phyloP scores from a whole-genome alignment of 2,888 invertebrate genomes.

The Cordylochernes scorpioides region DNA sequence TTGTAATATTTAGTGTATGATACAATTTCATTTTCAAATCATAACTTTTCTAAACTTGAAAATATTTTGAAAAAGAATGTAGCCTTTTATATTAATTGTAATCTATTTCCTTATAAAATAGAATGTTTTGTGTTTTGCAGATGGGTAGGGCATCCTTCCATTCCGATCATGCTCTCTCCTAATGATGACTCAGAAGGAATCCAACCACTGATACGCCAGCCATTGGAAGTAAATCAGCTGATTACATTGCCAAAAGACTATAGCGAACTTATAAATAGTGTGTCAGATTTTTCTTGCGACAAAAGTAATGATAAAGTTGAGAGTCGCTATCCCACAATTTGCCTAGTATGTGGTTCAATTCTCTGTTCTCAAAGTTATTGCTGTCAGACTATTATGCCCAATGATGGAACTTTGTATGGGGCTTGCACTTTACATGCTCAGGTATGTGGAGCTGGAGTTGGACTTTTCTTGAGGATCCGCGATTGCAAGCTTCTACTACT shows the following conservation, averaged over 20 bases:
- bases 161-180: too few relatives aligned
- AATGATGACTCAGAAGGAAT: too few relatives aligned
- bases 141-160: too few relatives aligned
- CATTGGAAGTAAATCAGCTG: slow-evolving; percentile 21
- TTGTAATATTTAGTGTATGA: too few relatives aligned
- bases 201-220: too few relatives aligned
- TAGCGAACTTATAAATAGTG: slow-evolving; percentile 80
- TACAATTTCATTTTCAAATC: too few relatives aligned
- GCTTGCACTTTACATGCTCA: slow-evolving; percentile 80
- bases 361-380: slow-evolving; percentile 84
- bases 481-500: slow-evolving; percentile 82
- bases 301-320: slow-evolving; percentile 54
- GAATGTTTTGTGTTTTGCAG: too few relatives aligned
- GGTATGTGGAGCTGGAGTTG: slow-evolving; percentile 67
- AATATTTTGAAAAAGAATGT: too few relatives aligned
- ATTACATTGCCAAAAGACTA: slow-evolving; percentile 68
- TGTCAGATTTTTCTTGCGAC: slow-evolving; percentile 74
- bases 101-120: too few relatives aligned
- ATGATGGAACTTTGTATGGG: slow-evolving; percentile 49
- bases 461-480: slow-evolving; percentile 71
- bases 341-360: slow-evolving; percentile 76
- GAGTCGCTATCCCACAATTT: slow-evolving; percentile 85
- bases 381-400: slow-evolving; percentile 55
- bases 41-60: too few relatives aligned
- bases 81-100: too few relatives aligned